A percentile compares a stretch with the other conserved stretches of the same genome.
Evolutionary conservation across 2,888 invertebrate genomes (phyloP).

Genomic region (Macrophya alboannulata): DNA sequence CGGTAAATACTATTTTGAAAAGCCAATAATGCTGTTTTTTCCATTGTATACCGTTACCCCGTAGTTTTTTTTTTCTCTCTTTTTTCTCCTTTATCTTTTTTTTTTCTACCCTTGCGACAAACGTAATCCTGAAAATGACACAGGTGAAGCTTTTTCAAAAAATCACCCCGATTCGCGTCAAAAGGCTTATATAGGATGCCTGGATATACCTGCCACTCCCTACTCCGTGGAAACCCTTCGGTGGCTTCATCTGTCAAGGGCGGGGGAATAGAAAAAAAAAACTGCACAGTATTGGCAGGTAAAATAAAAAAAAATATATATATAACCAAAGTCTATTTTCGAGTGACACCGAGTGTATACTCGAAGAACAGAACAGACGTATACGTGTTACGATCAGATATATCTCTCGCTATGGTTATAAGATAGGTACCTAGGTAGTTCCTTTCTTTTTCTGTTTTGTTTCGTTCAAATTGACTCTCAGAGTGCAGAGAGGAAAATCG

Average conservation of each 20-base stretch:
- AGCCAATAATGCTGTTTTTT: conserved; percentile 80
- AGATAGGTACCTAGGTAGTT: not conserved
- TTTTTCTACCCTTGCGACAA: conserved; percentile 69
- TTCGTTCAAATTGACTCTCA: conserved; percentile 45
- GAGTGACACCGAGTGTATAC: conserved; percentile 54
- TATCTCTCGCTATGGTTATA: not conserved
- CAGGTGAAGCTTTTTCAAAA: conserved; percentile 75
- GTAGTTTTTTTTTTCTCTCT: conserved; percentile 59
- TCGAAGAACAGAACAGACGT: conserved; percentile 27
- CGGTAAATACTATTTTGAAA: conserved; percentile 80
- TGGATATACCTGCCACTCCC: conserved; percentile 54
- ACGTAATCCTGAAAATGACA: conserved; percentile 77
- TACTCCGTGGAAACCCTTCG: not conserved
- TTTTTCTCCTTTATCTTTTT: conserved; percentile 60
- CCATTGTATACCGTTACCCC: conserved; percentile 72
- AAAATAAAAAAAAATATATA: conserved; percentile 45
- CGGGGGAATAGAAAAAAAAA: not conserved
- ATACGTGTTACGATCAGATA: conserved; percentile 26
- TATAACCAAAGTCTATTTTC: conserved; percentile 53
- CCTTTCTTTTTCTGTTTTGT: conserved; percentile 3
- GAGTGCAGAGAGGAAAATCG: not conserved
- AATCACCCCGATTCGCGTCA: conserved; percentile 65
- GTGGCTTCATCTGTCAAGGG: conserved; percentile 19
- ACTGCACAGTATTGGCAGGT: conserved; percentile 23
- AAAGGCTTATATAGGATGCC: conserved; percentile 50